Base-by-base conservation (phyloP, 2,113 vertebrate species). In the Poeciliopsis prolifica region DNA sequence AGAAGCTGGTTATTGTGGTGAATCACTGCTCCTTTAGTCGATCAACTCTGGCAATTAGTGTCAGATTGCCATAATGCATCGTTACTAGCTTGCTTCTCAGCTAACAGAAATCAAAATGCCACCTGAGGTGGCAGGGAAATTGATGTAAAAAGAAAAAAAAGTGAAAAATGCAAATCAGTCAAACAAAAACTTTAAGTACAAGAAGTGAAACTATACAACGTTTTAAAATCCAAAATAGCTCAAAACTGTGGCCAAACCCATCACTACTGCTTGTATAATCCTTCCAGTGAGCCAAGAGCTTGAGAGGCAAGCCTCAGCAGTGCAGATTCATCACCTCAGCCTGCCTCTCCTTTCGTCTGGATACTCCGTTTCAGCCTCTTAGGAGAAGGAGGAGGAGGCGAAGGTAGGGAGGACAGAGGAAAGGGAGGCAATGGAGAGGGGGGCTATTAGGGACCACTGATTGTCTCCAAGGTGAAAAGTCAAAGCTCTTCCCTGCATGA, bases 241-340 rank as follows among this genome's bases (percentile, higher is more conserved):
- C 61, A 77, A 61, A 65, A 44, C 83, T 81, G 76, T 42, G 71
- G 85, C 65, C 24, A 40, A 42, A 28, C n/a, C n/a, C n/a, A 7
- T n/a, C 37, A 28, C 65, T 26, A 2, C 69, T 77, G 70, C 69
- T 10, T 17, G 73, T 74, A 83, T 84, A 72, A 79, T 66, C 83
- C 86, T 87, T 83, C 82, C 31, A 82, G 79, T 26, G 28, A 92
- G 82, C 83, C 78, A 76, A 72, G 83, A 83, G 91, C 85, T 91
- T 85, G 68, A 84, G 90, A 91, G 79, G 81, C 88, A 85, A 90
- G 84, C 83, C 87, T 91, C 90, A 91, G 80, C 78, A 83, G 74
- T 93, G 92, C 92, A 88, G 81, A 92, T 85, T 93, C 93, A 92
- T 93, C 91, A 90, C 89, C 89, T 92, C 88, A 88, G 87, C 86